phyloP scores from a whole-genome alignment of 2,797 vertebrate species.

The Anas capensis region DNA sequence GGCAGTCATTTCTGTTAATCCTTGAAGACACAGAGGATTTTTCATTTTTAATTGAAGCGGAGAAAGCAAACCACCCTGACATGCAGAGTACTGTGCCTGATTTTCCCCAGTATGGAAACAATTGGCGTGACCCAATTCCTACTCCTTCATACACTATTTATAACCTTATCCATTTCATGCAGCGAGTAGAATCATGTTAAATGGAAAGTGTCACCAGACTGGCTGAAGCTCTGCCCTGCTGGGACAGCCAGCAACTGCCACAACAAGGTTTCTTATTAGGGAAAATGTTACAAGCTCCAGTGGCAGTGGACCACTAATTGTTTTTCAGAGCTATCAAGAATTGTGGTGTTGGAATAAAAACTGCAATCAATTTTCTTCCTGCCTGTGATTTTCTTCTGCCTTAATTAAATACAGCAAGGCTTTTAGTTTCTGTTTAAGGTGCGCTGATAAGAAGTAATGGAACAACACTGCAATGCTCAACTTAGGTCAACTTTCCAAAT shows the following conservation, averaged over 20 bases:
- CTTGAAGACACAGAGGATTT: not conserved
- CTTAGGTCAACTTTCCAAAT: not conserved
- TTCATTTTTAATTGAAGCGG: constrained; percentile 44
- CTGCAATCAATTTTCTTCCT: not conserved
- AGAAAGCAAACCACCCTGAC: constrained; percentile 10
- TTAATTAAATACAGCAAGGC: constrained; percentile 2
- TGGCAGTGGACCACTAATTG: constrained; percentile 24
- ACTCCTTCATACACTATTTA: constrained; percentile 79
- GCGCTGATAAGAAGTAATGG: not conserved
- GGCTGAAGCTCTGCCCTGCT: constrained; percentile 55
- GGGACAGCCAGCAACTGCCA: not conserved
- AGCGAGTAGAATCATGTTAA: constrained; percentile 47
- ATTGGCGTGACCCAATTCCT: constrained; percentile 65
- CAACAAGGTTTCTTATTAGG: constrained; percentile 47
- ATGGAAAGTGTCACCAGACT: constrained; percentile 27
- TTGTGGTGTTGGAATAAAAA: constrained; percentile 29
- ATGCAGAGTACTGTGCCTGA: not conserved
- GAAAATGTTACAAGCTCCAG: constrained; percentile 11
- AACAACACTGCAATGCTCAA: not conserved
- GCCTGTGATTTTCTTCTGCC: constrained; percentile 3
- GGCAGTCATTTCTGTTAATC: not conserved
- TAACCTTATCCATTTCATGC: constrained; percentile 65
- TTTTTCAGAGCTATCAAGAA: constrained; percentile 50
- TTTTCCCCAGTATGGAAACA: constrained; percentile 69
- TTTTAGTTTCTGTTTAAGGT: not conserved